Evolutionary conservation across 2,113 vertebrate species (phyloP), one percentile per base, ranked within the genome.

Genomic region (Numida meleagris): DNA sequence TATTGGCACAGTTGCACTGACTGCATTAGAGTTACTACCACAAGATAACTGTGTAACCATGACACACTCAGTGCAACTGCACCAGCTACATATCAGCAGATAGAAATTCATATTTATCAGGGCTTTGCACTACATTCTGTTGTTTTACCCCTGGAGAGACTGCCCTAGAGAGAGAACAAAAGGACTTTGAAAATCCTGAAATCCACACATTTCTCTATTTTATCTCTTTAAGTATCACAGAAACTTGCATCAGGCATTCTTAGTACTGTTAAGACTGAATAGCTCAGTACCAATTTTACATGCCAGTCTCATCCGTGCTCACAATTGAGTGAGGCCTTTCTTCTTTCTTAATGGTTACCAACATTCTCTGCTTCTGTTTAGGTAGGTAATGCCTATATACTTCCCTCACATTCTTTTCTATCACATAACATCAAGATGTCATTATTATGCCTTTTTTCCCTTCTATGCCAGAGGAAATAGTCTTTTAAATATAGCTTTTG

Each of bases 111-210:
- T 55, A 77, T 58, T 67, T 45, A 23, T 43, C 31, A 76, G 8
- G 6, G 2, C 18, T 93, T 4, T 21, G 20, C 0, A 1, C 9
- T 81, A n/a, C 19, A 8, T 80, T 8, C 18, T 38, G 14, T 24
- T 62, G 31, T 34, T 70, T 78, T 58, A 53, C 4, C 5, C 82
- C n/a, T 38, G n/a, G 16, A 34, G 4, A 46, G 19, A 55, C 31
- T 36, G 10, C 50, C 12, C 8, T 29, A 10, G 9, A 20, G 17
- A 62, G 14, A 15, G 25, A 67, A 40, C 25, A 76, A 8, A 16
- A 58, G 38, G 43, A 33, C 46, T 57, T 81, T 21, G 24, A 74
- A 79, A 75, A 53, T 17, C 45, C 19, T 33, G 10, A 79, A 40
- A 75, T 63, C 7, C 21, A 15, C 51, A n/a, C 5, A 10, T 38